Evolutionary conservation across 1,140 invertebrate species (phyloP).

Genomic region (Oedothorax gibbosus): DNA sequence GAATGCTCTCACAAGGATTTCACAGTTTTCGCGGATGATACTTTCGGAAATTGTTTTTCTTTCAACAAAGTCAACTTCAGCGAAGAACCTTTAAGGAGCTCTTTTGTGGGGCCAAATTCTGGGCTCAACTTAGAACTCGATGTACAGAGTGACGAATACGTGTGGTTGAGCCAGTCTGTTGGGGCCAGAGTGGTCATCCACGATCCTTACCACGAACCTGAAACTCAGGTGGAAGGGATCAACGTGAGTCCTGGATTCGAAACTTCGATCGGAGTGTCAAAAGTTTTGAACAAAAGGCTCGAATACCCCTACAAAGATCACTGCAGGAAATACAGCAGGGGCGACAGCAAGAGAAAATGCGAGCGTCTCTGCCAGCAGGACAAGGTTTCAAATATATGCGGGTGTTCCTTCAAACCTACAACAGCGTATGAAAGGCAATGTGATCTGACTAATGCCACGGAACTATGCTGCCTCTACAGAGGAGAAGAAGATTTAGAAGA

Average conservation of each 20-base stretch:
- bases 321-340: not conserved
- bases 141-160: slow-evolving; percentile 67
- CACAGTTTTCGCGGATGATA: not conserved
- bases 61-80: not conserved
- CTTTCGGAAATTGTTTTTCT: slow-evolving; percentile 25
- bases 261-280: slow-evolving; percentile 65
- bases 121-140: slow-evolving; percentile 68
- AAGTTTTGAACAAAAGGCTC: not conserved
- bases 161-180: slow-evolving; percentile 65
- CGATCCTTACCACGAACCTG: slow-evolving; percentile 65
- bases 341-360: not conserved
- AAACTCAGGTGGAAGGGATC: slow-evolving; percentile 69
- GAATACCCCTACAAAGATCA: slow-evolving; percentile 33
- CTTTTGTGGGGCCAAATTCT: not conserved
- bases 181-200: slow-evolving; percentile 68
- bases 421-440: not conserved
- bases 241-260: slow-evolving; percentile 66
- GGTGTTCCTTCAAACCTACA: not conserved
- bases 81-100: not conserved
- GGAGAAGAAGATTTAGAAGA: not conserved
- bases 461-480: not conserved
- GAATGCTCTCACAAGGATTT: slow-evolving; percentile 3
- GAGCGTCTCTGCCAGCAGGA: not conserved
- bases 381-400: not conserved
- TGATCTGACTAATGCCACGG: not conserved